Evolutionary conservation across 2,797 vertebrate genomes (phyloP), one percentile per base, ranked within the genome.

Genomic region (Clamator glandarius): DNA sequence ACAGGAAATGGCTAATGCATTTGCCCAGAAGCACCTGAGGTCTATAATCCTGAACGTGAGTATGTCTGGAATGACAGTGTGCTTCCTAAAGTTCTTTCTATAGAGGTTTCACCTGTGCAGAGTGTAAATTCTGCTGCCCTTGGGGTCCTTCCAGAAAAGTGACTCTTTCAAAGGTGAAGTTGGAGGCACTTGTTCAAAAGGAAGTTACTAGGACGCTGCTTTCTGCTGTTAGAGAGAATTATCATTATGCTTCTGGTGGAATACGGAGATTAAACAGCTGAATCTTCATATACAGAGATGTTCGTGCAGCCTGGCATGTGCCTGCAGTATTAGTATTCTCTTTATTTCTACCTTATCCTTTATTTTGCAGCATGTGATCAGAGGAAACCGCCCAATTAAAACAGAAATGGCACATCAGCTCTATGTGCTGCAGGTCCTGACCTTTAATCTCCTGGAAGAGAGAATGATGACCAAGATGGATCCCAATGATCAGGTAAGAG

Each of bases 401-500:
- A 99, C 99, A 5, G 99, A 99, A 96, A 99, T 99, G 99, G 99
- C 99, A 11, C 99, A 99, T 97, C 99, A 99, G 97, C 98, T 99
- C 3, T 99, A 99, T 1, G 99, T 99, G 95, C 98, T 99, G 25
- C 99, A 99, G 96, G 99, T 99, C 52, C 89, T 99, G 97, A 99
- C 99, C 72, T 99, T 99, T 96, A 99, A 99, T 96, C 99, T 99
- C 59, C 97, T 99, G 95, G 99, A 99, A 96, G 99, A 99, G 96
- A 98, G 99, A 74, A 99, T 99, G 99, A 99, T 99, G 99, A 99
- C 99, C 83, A 99, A 99, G 98, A 99, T 99, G 99, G 99, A 99
- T 95, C 99, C 99, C 10, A 99, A 98, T 75, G 99, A 99, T 91
- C 99, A 99, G 98, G 99, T 93, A 39, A 39, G 39, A 87, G 25